Evolutionary conservation across 1,140 invertebrate species (phyloP).

Genomic region (Babylonia areolata): DNA sequence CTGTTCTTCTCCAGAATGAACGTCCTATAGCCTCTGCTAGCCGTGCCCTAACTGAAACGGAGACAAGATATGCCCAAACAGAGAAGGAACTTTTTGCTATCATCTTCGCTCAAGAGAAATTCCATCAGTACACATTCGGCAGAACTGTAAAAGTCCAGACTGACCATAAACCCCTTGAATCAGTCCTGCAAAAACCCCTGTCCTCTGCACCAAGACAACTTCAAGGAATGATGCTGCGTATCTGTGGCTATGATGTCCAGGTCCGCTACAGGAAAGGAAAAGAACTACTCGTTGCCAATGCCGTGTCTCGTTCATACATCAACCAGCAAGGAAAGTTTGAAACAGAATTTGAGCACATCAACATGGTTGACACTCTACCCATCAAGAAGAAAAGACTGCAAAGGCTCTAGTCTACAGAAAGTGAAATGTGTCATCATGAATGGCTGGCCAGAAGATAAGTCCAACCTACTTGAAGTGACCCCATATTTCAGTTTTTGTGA

Average conservation of each 20-base stretch:
- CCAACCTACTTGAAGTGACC: no score
- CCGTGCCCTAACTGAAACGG: constrained; percentile 62
- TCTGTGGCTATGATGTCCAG: neutral
- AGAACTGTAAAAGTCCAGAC: neutral
- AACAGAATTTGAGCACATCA: no score
- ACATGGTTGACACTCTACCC: no score
- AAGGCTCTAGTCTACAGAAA: no score
- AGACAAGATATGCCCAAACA: constrained; percentile 75
- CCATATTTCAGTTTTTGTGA: no score
- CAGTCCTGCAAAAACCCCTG: neutral
- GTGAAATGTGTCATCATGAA: no score
- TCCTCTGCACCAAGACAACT: neutral
- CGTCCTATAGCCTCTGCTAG: constrained; percentile 73
- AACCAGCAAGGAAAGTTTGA: no score
- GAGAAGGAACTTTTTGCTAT: constrained; percentile 77
- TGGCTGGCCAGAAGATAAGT: no score
- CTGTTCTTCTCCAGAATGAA: neutral
- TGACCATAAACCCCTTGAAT: no score
- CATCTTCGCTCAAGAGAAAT: constrained; percentile 73
- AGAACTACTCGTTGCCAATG: constrained; percentile 15
- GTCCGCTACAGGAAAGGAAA: constrained; percentile 21
- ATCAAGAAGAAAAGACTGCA: no score
- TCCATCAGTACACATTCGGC: constrained; percentile 42
- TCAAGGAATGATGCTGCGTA: constrained; percentile 18
- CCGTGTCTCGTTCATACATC: constrained; percentile 22